Evolutionary conservation across 2,888 invertebrate genomes (phyloP), one percentile per base, ranked within the genome.

Genomic region (Chrysolina americana): DNA sequence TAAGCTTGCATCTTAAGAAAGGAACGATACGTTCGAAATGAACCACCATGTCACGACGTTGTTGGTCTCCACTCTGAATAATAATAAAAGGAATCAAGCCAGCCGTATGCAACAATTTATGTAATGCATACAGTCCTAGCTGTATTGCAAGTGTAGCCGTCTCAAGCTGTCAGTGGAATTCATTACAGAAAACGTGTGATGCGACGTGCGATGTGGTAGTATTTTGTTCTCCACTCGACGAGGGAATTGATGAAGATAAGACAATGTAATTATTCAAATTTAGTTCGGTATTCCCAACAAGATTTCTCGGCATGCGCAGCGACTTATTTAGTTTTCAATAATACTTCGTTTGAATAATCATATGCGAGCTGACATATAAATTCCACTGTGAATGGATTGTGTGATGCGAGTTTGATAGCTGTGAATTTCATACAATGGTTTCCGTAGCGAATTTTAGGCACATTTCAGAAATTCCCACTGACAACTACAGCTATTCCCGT

Each of bases 31-130:
- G n/a, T 70, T 73, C 47, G 59, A 76, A 71, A 72, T 76, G 73
- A 76, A 71, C 64, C 70, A 71, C 71, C 68, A 41, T 70, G 71
- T 76, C 76, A 71, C 71, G 76, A 76, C 56, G 64, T 70, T 64
- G 73, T 48, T 71, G 65, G 73, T 73, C 66, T 70, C 48, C 70
- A 62, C 69, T 65, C 19, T 10, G 76, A 36, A 36, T 36, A 36
- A 36, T 36, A 36, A 36, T 70, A 68, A 65, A 69, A 71, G 59
- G 75, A 75, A 70, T 72, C 72, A 70, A 72, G 70, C 68, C 71
- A 72, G 70, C 68, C 71, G 73, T 76, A 70, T 68, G 68, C 70
- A 69, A 73, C 73, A 71, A 76, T 76, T 73, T 73, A 76, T 76
- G 76, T 76, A 76, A 73, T 73, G 65, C 71, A 76, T 76, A 71